These are phyloP conservation scores for Pangasius sanitwongsei DNA, from an alignment of 2,797 vertebrate species.

Conservation along the genomic window DNA sequence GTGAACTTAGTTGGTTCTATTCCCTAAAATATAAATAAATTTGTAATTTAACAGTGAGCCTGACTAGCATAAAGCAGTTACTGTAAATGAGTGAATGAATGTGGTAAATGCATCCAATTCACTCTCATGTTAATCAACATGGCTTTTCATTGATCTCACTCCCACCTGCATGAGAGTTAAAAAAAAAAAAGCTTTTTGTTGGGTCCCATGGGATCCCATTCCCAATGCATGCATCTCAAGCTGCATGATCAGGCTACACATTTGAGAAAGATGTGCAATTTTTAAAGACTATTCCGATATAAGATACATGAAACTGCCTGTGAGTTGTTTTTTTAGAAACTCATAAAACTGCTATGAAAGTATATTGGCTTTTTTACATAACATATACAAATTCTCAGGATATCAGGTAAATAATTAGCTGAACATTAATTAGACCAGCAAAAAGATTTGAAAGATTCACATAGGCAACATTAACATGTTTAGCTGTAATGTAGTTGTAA, in stretches of 20 bases:
- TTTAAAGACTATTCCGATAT: not conserved
- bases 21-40: not conserved
- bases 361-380: not conserved
- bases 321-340: not conserved
- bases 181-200: not conserved
- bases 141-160: not conserved
- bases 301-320: not conserved
- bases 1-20: not conserved
- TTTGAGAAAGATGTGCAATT: not conserved
- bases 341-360: not conserved
- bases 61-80: not conserved
- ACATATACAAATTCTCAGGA: not conserved
- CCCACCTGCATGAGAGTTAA: not conserved
- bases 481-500: not conserved
- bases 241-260: not conserved
- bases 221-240: not conserved
- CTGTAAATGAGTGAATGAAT: not conserved
- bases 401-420: not conserved
- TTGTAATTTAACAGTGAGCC: not conserved
- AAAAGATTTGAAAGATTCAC: not conserved
- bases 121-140: not conserved
- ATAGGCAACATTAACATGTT: not conserved
- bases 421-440: not conserved
- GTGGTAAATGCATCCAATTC: not conserved
- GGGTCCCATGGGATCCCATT: not conserved